A percentile compares a stretch with the other conserved stretches of the same genome.
phyloP scores from a whole-genome alignment of 2,113 vertebrate species.

The Rhea pennata region DNA sequence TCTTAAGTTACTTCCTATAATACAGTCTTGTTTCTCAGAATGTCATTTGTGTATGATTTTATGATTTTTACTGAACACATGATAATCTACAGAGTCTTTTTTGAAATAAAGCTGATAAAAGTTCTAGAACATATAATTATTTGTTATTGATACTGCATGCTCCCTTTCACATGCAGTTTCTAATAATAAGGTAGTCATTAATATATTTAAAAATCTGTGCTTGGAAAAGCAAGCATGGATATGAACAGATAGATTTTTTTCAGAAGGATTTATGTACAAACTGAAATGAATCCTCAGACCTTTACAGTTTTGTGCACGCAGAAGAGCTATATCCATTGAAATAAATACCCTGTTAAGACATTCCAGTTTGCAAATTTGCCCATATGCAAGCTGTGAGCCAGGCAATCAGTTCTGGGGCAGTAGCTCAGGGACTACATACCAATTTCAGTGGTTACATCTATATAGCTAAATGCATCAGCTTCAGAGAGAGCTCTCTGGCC shows the following conservation, averaged over 20 bases:
- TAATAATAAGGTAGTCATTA: neutral
- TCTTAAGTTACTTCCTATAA: neutral
- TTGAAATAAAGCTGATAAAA: neutral
- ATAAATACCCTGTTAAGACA: neutral
- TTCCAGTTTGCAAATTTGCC: neutral
- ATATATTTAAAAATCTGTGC: neutral
- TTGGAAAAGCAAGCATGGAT: neutral
- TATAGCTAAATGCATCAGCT: neutral
- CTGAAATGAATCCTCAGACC: rapidly evolving
- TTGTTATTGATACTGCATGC: neutral
- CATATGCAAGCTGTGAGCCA: rapidly evolving
- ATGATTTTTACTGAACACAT: neutral
- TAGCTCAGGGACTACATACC: rapidly evolving
- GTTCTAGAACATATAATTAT: neutral
- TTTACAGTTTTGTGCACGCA: rapidly evolving
- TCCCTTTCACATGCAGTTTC: neutral
- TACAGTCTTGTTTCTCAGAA: neutral
- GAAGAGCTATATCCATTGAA: neutral
- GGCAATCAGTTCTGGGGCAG: rapidly evolving
- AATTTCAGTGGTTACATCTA: neutral
- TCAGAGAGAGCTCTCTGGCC: neutral
- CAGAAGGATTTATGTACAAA: rapidly evolving
- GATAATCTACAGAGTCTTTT: neutral
- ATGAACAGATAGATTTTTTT: neutral
- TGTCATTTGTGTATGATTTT: neutral